A percentile compares a stretch with the other conserved stretches of the same genome.
phyloP scores from a whole-genome alignment of 2,888 invertebrate species.

The Limnephilus rhombicus region DNA sequence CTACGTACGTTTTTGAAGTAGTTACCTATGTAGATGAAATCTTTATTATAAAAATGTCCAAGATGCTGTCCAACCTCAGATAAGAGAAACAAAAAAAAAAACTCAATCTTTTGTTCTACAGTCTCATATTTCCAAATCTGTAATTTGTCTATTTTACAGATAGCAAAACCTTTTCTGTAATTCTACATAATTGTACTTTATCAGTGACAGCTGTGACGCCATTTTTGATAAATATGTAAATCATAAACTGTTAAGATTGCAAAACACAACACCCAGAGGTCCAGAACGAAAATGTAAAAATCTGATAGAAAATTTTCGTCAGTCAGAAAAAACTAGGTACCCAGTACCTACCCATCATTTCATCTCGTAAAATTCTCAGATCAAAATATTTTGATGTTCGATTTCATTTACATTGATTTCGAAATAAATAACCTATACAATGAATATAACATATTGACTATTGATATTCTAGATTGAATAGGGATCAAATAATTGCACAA shows the following conservation, averaged over 20 bases:
- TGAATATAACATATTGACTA: neutral
- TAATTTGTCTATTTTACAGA: neutral
- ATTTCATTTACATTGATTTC: neutral
- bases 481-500: neutral
- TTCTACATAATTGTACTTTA: neutral
- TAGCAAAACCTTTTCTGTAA: neutral
- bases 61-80: neutral
- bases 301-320: neutral
- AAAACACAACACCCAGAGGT: neutral
- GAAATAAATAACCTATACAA: neutral
- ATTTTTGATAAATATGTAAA: neutral
- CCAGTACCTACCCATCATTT: neutral
- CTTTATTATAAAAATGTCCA: neutral
- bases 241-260: neutral
- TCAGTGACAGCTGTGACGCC: neutral
- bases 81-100: neutral
- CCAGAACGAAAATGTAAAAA: neutral
- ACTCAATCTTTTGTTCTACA: neutral
- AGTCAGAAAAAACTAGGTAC: neutral
- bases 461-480: neutral
- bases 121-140: neutral
- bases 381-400: neutral
- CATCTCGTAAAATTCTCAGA: neutral
- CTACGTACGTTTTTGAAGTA: neutral
- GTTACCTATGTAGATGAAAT: neutral